Evolutionary conservation across 1,140 invertebrate species (phyloP).

Genomic region (Drosophila truncata): DNA sequence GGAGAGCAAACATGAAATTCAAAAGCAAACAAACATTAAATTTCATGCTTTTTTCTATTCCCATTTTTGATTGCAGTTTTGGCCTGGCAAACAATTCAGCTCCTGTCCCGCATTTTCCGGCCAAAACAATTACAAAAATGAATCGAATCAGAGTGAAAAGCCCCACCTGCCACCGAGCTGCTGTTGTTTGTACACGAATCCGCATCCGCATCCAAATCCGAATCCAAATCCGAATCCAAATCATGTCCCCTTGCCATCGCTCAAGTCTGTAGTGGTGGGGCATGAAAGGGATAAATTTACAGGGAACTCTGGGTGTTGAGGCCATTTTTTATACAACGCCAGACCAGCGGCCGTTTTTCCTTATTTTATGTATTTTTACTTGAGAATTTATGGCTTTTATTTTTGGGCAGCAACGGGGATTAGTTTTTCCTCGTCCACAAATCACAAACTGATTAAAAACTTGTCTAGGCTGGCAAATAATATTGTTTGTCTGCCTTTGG

Average conservation of each 20-base stretch:
- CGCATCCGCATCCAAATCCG: slow-evolving; percentile 49
- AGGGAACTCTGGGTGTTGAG: neutral
- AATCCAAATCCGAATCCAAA: slow-evolving; percentile 44
- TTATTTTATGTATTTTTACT: slow-evolving; percentile 29
- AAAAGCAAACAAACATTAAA: slow-evolving; percentile 73
- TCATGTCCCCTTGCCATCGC: slow-evolving; percentile 63
- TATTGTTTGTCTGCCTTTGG: slow-evolving; percentile 7
- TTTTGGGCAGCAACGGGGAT: slow-evolving; percentile 61
- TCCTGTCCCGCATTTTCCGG: slow-evolving; percentile 38
- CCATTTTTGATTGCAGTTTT: slow-evolving; percentile 72
- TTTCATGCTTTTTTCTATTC: slow-evolving; percentile 46
- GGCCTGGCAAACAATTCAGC: slow-evolving; percentile 63
- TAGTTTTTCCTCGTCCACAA: slow-evolving; percentile 60
- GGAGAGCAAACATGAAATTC: slow-evolving; percentile 39
- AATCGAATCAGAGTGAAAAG: slow-evolving; percentile 36
- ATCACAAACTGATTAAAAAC: slow-evolving; percentile 75
- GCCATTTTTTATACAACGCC: slow-evolving; percentile 60
- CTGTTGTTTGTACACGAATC: slow-evolving; percentile 65
- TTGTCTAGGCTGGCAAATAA: slow-evolving; percentile 20
- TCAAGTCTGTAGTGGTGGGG: slow-evolving; percentile 24
- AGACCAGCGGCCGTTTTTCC: slow-evolving; percentile 12
- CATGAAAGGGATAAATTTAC: neutral
- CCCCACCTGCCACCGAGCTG: slow-evolving; percentile 30
- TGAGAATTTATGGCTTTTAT: slow-evolving; percentile 71
- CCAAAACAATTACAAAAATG: slow-evolving; percentile 69